phyloP scores from a whole-genome alignment of 1,140 invertebrate genomes.

The Camponotus floridanus region DNA sequence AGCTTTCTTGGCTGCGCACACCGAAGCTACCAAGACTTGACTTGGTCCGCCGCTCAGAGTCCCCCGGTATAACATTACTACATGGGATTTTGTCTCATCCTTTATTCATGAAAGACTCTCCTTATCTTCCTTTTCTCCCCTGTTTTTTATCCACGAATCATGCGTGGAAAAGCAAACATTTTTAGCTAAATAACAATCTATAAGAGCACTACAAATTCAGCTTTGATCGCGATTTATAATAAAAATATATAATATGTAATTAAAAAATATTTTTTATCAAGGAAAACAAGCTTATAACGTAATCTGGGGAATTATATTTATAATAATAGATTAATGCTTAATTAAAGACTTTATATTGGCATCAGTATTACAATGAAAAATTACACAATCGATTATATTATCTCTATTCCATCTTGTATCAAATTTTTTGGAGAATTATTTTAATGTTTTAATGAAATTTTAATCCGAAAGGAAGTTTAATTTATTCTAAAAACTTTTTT shows the following conservation, averaged over 20 bases:
- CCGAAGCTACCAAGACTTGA: constrained; percentile 67
- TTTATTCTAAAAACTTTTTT: too few species aligned
- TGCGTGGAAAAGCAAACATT: constrained; percentile 25
- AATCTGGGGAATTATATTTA: background rate
- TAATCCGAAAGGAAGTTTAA: too few species aligned
- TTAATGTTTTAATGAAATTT: too few species aligned
- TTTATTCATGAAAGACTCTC: constrained; percentile 79
- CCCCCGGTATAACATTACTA: constrained; percentile 66
- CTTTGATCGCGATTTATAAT: background rate
- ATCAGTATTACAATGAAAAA: too few species aligned
- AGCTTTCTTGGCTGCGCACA: constrained; percentile 68
- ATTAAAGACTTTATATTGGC: too few species aligned
- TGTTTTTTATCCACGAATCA: constrained; percentile 19
- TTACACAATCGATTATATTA: too few species aligned
- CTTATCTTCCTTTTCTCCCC: constrained; percentile 47
- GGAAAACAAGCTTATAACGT: background rate
- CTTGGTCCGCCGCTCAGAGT: constrained; percentile 68
- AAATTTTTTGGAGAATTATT: too few species aligned
- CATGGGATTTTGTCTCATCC: constrained; percentile 78
- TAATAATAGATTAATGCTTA: constrained; percentile 7
- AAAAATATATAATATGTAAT: background rate
- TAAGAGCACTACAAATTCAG: background rate
- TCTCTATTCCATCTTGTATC: too few species aligned
- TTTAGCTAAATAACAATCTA: background rate
- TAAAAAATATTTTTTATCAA: background rate